Conservation (phyloP, 2,888 invertebrate species). For the Drosophila nigritarsus region DNA sequence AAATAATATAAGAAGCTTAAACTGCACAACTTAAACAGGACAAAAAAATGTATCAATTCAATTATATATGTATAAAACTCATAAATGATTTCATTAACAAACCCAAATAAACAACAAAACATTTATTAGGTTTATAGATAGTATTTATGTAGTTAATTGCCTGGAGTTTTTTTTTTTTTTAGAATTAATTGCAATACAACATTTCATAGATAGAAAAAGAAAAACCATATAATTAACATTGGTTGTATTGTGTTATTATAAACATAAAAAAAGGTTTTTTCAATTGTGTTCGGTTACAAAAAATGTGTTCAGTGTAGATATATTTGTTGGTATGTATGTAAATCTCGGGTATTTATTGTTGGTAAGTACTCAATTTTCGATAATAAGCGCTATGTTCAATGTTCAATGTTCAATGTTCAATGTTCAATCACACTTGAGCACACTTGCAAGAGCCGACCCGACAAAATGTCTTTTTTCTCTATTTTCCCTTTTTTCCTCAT, state of each 20-base stretch:
- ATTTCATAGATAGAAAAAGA: constrained; percentile 20
- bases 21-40: background rate
- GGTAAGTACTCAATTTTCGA: constrained; percentile 53
- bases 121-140: background rate
- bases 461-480: constrained; percentile 54
- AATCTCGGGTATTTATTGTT: background rate
- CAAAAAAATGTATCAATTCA: background rate
- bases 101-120: background rate
- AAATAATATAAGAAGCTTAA: background rate
- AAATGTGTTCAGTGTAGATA: background rate
- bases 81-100: background rate
- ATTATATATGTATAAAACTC: background rate
- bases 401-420: constrained; percentile 2
- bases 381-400: constrained; percentile 21
- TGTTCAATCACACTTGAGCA: constrained; percentile 40
- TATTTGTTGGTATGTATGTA: constrained; percentile 11
- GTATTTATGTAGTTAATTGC: background rate
- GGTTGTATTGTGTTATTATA: background rate
- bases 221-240: constrained; percentile 7
- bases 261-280: constrained; percentile 13
- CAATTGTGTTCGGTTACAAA: constrained; percentile 7
- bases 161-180: no score
- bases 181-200: constrained; percentile 42
- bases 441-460: constrained; percentile 60
- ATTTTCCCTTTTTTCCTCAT: constrained; percentile 4